Evolutionary conservation across 2,888 invertebrate genomes (phyloP).

Genomic region (Platerodrilus igneus): DNA sequence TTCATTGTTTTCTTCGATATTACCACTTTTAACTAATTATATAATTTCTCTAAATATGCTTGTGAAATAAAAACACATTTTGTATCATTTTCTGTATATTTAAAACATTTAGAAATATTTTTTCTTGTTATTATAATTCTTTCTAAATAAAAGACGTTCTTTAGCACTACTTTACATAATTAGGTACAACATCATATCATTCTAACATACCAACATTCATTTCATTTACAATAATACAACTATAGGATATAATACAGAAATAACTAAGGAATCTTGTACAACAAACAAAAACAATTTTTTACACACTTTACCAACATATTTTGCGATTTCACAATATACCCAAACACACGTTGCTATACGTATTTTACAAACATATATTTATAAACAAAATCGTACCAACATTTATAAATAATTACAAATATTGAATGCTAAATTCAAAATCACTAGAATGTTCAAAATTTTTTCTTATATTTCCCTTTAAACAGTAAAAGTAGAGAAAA

Average conservation of each 20-base stretch:
- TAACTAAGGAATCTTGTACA: conserved; percentile 36
- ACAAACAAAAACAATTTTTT: conserved; percentile 16
- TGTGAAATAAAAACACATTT: conserved; percentile 15
- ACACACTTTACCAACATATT: conserved; percentile 9
- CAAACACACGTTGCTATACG: conserved; percentile 26
- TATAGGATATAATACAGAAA: conserved; percentile 43
- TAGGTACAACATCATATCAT: conserved; percentile 47
- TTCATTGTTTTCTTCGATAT: no score
- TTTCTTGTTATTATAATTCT: conserved; percentile 45
- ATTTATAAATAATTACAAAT: conserved; percentile 26
- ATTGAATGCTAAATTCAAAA: no score
- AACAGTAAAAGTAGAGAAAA: no score
- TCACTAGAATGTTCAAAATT: no score
- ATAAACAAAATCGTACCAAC: conserved; percentile 36
- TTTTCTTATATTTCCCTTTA: no score
- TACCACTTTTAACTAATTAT: no score
- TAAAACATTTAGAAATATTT: conserved; percentile 50
- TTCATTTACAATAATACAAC: conserved; percentile 37
- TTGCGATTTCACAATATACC: conserved; percentile 21
- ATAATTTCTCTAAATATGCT: no score
- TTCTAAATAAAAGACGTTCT: conserved; percentile 46
- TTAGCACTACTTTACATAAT: conserved; percentile 48
- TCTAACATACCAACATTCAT: conserved; percentile 41
- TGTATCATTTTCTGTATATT: conserved; percentile 38
- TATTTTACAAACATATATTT: conserved; percentile 29